Percentiles rank a stretch among this genome's conserved stretches.
Evolutionary conservation across 1,140 invertebrate species (phyloP).

Genomic region (Drosophila leontia): DNA sequence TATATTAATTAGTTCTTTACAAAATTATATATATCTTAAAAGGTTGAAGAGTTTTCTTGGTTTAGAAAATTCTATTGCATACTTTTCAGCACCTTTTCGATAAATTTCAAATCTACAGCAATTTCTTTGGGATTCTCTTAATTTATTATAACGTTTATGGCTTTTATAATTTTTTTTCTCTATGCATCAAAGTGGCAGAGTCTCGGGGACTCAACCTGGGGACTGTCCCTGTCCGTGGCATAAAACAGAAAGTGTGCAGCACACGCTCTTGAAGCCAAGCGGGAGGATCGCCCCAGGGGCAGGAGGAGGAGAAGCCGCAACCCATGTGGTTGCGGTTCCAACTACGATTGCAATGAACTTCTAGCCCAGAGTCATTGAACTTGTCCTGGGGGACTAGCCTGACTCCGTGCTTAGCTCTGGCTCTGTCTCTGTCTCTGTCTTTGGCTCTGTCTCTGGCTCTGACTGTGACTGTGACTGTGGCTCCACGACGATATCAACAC

Average conservation of each 20-base stretch:
- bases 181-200: conserved; percentile 13
- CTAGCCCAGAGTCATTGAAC: conserved; percentile 79
- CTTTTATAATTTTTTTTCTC: not conserved
- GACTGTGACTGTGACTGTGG: conserved; percentile 35
- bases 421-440: conserved; percentile 10
- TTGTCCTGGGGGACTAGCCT: conserved; percentile 66
- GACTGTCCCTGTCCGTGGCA: conserved; percentile 59
- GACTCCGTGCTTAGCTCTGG: conserved; percentile 9
- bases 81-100: not conserved
- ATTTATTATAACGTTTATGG: not conserved
- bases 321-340: conserved; percentile 58
- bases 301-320: conserved; percentile 12
- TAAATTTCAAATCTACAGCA: not conserved
- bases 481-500: conserved; percentile 68
- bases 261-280: conserved; percentile 72
- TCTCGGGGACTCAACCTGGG: conserved; percentile 40
- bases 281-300: conserved; percentile 29
- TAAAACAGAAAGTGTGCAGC: conserved; percentile 84
- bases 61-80: not conserved
- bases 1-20: not conserved
- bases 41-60: no score
- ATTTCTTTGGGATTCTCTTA: not conserved
- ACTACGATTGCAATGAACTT: conserved; percentile 79
- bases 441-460: conserved; percentile 9
- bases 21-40: not conserved